Percentiles rank a stretch among this genome's conserved stretches.
phyloP scores from a whole-genome alignment of 1,140 invertebrate genomes.

The Arion vulgaris region DNA sequence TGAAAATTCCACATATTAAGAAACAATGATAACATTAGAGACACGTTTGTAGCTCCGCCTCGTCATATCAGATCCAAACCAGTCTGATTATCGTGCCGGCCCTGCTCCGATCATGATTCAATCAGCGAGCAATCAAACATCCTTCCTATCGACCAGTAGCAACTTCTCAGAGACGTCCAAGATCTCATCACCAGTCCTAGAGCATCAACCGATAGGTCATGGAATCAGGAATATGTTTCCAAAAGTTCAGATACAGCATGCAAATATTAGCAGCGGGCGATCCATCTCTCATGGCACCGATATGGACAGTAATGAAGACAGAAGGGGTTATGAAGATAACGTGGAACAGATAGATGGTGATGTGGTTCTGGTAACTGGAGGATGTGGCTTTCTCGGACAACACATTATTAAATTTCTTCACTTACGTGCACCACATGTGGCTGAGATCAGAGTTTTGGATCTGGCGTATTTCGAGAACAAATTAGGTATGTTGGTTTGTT shows the following conservation, averaged over 20 bases:
- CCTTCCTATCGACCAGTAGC: no score
- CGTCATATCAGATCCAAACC: no score
- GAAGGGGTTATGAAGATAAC: not conserved
- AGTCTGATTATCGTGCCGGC: no score
- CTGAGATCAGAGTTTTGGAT: constrained; percentile 79
- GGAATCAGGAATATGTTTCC: not conserved
- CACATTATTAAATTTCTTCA: constrained; percentile 78
- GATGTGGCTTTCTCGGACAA: constrained; percentile 80
- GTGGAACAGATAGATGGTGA: constrained; percentile 19
- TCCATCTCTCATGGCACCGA: not conserved
- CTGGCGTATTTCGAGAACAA: constrained; percentile 73
- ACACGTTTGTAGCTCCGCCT: no score
- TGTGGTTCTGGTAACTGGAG: constrained; percentile 73
- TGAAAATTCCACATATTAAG: no score
- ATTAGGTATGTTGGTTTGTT: constrained; percentile 46
- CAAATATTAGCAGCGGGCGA: not conserved
- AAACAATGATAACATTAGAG: no score
- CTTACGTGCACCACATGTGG: constrained; percentile 72
- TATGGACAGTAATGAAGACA: not conserved
- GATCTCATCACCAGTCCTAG: no score
- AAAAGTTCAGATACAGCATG: not conserved
- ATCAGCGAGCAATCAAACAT: no score
- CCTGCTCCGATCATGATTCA: no score
- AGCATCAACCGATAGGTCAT: no score
- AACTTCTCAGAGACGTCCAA: no score